Conservation (phyloP, 2,113 vertebrate genomes). For the Puntigrus tetrazona region DNA sequence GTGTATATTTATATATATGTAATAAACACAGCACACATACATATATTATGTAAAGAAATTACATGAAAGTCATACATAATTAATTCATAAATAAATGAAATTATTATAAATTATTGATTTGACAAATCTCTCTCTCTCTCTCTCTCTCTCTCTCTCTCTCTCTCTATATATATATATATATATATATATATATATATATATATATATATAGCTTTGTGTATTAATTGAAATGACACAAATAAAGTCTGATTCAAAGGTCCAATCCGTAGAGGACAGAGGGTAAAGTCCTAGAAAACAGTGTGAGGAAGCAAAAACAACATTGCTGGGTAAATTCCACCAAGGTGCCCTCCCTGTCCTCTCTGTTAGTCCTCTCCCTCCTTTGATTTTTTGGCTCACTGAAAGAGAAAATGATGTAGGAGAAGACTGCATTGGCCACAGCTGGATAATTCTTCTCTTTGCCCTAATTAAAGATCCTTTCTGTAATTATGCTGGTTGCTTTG, state of each 20-base stretch:
- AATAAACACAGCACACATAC: no score
- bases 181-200: no score
- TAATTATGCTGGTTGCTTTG: constrained; percentile 62
- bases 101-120: no score
- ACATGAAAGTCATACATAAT: no score
- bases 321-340: constrained; percentile 28
- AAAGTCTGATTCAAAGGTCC: neutral
- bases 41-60: no score
- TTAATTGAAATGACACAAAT: neutral
- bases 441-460: constrained; percentile 64
- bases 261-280: constrained; percentile 14
- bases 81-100: no score
- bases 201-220: neutral
- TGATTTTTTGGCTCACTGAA: constrained; percentile 58
- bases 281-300: neutral
- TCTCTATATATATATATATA: no score
- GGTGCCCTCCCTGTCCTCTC: constrained; percentile 38
- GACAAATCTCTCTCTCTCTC: no score
- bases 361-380: constrained; percentile 32
- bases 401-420: constrained; percentile 55
- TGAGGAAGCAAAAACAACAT: constrained; percentile 29
- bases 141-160: no score
- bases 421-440: constrained; percentile 50
- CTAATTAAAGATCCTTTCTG: constrained; percentile 65
- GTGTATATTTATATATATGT: no score